Evolutionary conservation across 2,113 vertebrate species (phyloP), one percentile per base, ranked within the genome.

Genomic region (Neoarius graeffei): DNA sequence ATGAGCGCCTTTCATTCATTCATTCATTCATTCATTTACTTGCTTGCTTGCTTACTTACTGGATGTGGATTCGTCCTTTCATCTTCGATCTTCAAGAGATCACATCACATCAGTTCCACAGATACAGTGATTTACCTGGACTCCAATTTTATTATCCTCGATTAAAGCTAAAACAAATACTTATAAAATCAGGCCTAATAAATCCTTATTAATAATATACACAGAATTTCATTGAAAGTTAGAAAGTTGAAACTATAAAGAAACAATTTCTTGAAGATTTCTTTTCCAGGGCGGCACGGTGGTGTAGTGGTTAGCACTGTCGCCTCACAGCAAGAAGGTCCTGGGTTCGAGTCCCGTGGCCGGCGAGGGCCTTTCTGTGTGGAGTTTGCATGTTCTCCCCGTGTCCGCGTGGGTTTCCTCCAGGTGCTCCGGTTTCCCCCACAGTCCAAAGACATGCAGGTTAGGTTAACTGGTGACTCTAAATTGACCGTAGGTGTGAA

Each of bases 1-100:
- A 15, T n/a, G 42, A 20, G 13, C 3, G 20, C 25, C 27, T 66
- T 87, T 89, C 80, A 30, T 89, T 50, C 54, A 54, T 54, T n/a
- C 15, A 54, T 54, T n/a, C 15, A n/a, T 54, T 13, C 30, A 71
- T 86, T 87, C 81, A 19, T 86, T 35, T 35, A 35, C 35, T 35
- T 35, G 35, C 35, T 35, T 35, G 35, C 35, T 64, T 71, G 19
- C 35, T 73, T 19, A 42, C 42, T 35, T 35, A 6, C 2, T 23
- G 42, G 2, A 19, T 23, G 42, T 48, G 8, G 7, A 85, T 84
- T 81, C 80, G 62, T 17, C 1, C 67, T 62, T 25, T 77, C 48
- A 25, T 23, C 20, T 52, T 77, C 25, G 48, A 77, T n/a, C 74
- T 25, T 25, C 48, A 25, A 52, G 48, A 52, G 48, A 48, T 52